phyloP scores from a whole-genome alignment of 2,888 invertebrate genomes.

The Malacosoma neustria region DNA sequence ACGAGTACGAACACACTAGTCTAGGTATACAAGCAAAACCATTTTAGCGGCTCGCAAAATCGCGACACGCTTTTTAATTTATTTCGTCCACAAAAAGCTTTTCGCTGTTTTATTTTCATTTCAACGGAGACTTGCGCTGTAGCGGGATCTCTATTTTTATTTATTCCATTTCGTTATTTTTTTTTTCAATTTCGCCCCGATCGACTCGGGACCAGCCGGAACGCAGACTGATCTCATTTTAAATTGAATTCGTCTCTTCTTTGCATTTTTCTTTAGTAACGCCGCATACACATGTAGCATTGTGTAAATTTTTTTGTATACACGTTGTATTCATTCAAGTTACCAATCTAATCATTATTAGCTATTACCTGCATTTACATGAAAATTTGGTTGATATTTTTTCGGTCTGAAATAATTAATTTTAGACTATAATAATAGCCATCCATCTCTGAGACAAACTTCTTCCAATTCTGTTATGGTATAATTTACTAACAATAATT shows the following conservation, averaged over 20 bases:
- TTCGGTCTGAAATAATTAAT: too few species aligned
- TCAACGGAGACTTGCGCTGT: conserved; percentile 73
- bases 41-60: conserved; percentile 47
- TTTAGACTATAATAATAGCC: too few species aligned
- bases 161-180: conserved; percentile 56
- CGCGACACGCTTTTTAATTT: conserved; percentile 72
- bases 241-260: conserved; percentile 63
- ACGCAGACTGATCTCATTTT: conserved; percentile 70
- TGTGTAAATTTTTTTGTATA: too few species aligned
- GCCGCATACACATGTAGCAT: neutral
- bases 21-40: neutral
- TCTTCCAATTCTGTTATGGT: too few species aligned
- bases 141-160: conserved; percentile 74
- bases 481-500: too few species aligned
- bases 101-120: conserved; percentile 70
- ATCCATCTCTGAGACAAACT: too few species aligned
- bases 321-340: too few species aligned
- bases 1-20: neutral
- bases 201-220: conserved; percentile 62
- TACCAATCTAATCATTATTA: too few species aligned
- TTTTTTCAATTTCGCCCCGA: conserved; percentile 67
- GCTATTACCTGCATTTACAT: too few species aligned
- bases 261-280: conserved; percentile 52
- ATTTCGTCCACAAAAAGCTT: conserved; percentile 72
- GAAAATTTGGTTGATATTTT: too few species aligned